A percentile compares a stretch with the other conserved stretches of the same genome.
These are phyloP conservation scores for Glomeris maerens DNA, from an alignment of 1,140 invertebrate genomes.

Conservation along the genomic window DNA sequence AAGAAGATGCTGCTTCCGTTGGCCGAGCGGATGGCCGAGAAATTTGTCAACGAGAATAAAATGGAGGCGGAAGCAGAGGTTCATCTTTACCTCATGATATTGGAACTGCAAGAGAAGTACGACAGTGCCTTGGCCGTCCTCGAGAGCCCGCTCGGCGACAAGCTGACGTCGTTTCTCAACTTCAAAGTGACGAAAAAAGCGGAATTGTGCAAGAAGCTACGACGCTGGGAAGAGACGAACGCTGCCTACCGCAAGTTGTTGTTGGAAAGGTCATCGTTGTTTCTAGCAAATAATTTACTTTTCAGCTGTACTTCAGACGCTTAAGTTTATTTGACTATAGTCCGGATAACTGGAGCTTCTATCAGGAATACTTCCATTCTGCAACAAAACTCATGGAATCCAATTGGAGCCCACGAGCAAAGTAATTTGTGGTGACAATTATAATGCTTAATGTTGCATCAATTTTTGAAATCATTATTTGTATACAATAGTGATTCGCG, in stretches of 20 bases:
- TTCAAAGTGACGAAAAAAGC: conserved; percentile 48
- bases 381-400: conserved; percentile 17
- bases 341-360: conserved; percentile 30
- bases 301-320: background rate
- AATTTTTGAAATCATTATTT: background rate
- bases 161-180: conserved; percentile 28
- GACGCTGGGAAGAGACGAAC: conserved; percentile 53
- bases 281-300: background rate
- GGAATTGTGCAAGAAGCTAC: conserved; percentile 53
- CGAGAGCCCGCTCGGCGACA: conserved; percentile 50
- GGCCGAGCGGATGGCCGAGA: conserved; percentile 65
- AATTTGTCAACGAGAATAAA: conserved; percentile 74
- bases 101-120: conserved; percentile 67
- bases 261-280: conserved; percentile 44
- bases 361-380: conserved; percentile 28
- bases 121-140: conserved; percentile 65
- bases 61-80: conserved; percentile 88
- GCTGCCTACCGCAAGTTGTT: conserved; percentile 50
- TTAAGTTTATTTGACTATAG: conserved; percentile 23
- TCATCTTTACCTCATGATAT: conserved; percentile 74
- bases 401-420: conserved; percentile 20
- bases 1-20: conserved; percentile 54
- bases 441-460: background rate
- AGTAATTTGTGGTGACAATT: background rate
- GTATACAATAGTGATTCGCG: background rate